A percentile compares a stretch with the other conserved stretches of the same genome.
Evolutionary conservation across 2,113 vertebrate species (phyloP).

Genomic region (Chelonoidis abingdonii): DNA sequence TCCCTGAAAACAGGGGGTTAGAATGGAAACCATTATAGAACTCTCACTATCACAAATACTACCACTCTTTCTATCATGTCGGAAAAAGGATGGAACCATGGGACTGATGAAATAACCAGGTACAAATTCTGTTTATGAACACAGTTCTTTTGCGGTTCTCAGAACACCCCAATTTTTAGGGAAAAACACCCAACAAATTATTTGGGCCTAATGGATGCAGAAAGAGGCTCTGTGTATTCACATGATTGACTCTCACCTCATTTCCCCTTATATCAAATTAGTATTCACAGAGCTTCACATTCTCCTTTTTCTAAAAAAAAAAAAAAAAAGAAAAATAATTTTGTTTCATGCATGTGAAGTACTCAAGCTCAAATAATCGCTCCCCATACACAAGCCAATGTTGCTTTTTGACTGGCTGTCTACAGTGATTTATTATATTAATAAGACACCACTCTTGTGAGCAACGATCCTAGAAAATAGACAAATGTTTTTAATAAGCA

Average conservation of each 20-base stretch:
- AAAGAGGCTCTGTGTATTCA: background rate
- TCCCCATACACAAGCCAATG: background rate
- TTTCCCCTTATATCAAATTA: background rate
- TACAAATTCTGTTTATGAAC: accelerated
- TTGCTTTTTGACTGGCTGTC: constrained; percentile 4
- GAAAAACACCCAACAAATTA: accelerated
- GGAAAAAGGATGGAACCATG: background rate
- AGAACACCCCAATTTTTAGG: accelerated
- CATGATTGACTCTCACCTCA: background rate
- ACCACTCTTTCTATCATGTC: accelerated
- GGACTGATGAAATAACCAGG: accelerated
- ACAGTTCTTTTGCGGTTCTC: background rate
- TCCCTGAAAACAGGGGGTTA: background rate
- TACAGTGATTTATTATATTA: constrained; percentile 49
- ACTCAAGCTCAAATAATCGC: background rate
- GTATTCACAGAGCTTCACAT: accelerated
- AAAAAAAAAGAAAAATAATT: background rate
- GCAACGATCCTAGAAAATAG: constrained; percentile 23
- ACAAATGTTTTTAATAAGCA: constrained; percentile 58
- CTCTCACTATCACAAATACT: accelerated
- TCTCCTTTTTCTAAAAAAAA: too few species aligned
- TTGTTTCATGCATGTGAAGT: background rate
- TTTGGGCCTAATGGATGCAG: accelerated
- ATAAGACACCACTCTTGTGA: constrained; percentile 46
- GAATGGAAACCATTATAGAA: background rate